Evolutionary conservation across 2,113 vertebrate genomes (phyloP).

Genomic region (Cyanoramphus novaezelandiae): DNA sequence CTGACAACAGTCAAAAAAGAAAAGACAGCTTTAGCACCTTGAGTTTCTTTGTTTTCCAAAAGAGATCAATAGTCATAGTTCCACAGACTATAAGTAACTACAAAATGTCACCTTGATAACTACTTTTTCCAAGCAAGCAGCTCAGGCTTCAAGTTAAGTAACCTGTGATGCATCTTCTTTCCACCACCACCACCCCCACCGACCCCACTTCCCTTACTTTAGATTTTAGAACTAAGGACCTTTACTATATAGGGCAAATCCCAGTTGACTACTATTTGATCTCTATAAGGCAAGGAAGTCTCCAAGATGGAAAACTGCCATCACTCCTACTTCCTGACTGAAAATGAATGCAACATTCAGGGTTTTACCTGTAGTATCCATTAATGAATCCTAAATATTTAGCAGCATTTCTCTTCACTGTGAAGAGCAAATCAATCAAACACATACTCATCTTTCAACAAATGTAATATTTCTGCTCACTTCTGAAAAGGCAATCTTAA

Average conservation of each 20-base stretch:
- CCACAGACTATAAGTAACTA: background rate
- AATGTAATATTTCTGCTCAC: background rate
- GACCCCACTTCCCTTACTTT: background rate
- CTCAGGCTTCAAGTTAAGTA: background rate
- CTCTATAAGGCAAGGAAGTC: background rate
- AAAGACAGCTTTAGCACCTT: background rate
- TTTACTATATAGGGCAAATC: background rate
- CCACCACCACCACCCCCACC: background rate
- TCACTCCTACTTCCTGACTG: background rate
- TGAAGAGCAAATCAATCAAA: background rate
- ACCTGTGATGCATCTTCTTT: background rate
- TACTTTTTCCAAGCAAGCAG: background rate
- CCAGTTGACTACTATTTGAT: background rate
- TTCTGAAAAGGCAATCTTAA: background rate
- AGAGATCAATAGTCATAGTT: background rate
- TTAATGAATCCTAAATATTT: background rate
- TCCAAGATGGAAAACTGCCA: background rate
- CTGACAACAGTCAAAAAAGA: slow-evolving; percentile 11
- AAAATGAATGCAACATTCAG: background rate
- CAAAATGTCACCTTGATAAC: background rate
- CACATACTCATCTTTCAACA: background rate
- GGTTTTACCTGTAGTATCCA: background rate
- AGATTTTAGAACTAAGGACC: background rate
- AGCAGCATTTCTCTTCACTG: background rate
- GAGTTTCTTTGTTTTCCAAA: background rate